Base-by-base conservation (phyloP, 2,113 vertebrate species). In the Tychaedon coryphoeus region DNA sequence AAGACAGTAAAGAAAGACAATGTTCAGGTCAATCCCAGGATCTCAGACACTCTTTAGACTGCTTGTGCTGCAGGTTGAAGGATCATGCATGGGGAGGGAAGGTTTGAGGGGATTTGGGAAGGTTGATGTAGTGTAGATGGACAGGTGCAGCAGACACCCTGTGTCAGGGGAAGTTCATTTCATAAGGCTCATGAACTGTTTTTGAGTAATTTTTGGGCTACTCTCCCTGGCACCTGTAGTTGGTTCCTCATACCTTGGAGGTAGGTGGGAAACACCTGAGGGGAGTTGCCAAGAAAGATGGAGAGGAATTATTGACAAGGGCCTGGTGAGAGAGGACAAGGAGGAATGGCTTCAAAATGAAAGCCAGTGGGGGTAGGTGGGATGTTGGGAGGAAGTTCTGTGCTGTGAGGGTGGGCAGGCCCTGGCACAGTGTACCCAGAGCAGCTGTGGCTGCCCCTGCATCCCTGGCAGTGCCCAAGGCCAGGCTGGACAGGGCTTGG, bases 311-410 rank as follows among this genome's bases (percentile, higher is more conserved):
- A n/a, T 51, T 73, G 28, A 73, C 19, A 51, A 17, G 61, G 38
- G 16, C 13, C 15, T 53, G 53, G 23, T 24, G 45, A 29, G 38
- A 28, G 15, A 66, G 53, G 12, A 25, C 13, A 64, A 64, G 29
- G 42, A 4, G 25, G 25, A 48, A 64, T 56, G 40, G 42, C 40
- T 79, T 78, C 57, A 34, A 6, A 71, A 2, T 31, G 24, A 29
- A 20, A 40, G 43, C 43, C 12, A 43, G 14, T 0, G 0, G 12
- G 4, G 4, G 28, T 23, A 12, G 18, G 2, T 36, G 23, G 8
- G 51, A 43, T 58, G 33, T 1, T 23, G 15, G 51, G 33, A 28
- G 6, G 22, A 9, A 38, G 2, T 50, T 58, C 15, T 38, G 19
- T 6, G 2, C 33, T 73, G 10, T 7, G 60, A 66, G 33, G 10